Base-by-base conservation (phyloP, 2,797 vertebrate species). In the Kryptolebias ocellatus region DNA sequence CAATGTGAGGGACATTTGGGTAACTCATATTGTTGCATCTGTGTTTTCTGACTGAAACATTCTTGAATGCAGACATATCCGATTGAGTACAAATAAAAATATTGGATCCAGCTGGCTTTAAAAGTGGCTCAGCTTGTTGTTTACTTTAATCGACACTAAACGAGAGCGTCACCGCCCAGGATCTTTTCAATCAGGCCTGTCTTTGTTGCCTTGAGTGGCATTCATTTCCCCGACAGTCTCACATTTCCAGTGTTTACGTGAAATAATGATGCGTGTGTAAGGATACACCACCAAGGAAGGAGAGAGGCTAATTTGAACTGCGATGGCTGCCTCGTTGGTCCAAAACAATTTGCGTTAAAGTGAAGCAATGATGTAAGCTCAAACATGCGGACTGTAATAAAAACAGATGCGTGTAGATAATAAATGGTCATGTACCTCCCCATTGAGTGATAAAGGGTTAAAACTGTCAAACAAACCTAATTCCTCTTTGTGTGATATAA, bases 221-320 rank as follows among this genome's bases (percentile, higher is more conserved):
- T 67, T 31, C 9, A 27, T 64, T 87, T 79, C 76, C 80, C 51
- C 18, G 46, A 64, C 58, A 12, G 67, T 80, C 79, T 91, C 61
- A 52, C 61, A 10, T 90, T 93, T 89, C 90, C 88, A 78, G 64
- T 90, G 85, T 90, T 91, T 92, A 89, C 72, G 59, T 79, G 80
- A 90, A 84, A 90, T 90, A 90, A 93, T 90, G 87, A 90, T 84
- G 84, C 81, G 63, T 81, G 83, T 78, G 88, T 89, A 90, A 92
- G 90, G 72, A 87, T 83, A 92, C 88, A 89, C 89, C 80, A 20
- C 51, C 70, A 68, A 81, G 72, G 77, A 79, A 76, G 58, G 68
- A 78, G 73, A 76, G 59, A 53, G 69, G 54, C 67, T 72, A 80
- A 76, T 79, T 81, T 76, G 80, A 76, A 77, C 81, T 72, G 72